These are phyloP conservation scores for Eumeta japonica DNA, from an alignment of 1,140 invertebrate species.

Conservation along the genomic window DNA sequence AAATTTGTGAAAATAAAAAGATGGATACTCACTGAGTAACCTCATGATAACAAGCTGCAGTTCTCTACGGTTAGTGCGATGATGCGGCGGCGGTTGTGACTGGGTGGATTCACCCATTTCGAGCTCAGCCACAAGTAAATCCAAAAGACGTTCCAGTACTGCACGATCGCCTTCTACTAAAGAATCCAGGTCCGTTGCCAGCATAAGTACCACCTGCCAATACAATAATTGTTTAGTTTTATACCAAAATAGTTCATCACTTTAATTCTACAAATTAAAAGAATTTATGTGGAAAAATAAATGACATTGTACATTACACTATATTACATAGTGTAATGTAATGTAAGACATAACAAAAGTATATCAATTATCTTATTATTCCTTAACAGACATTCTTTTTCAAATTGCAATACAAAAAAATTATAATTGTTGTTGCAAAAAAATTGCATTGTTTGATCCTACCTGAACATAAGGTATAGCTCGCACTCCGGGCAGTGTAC, in stretches of 20 bases:
- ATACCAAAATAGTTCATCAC: constrained; percentile 1
- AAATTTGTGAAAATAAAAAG: no score
- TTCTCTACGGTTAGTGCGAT: constrained; percentile 34
- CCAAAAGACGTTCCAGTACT: constrained; percentile 74
- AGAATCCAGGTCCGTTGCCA: constrained; percentile 86
- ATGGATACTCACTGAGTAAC: constrained; percentile 35
- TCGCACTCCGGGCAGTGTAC: constrained; percentile 67
- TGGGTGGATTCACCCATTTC: no score
- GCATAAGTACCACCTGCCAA: constrained; percentile 83
- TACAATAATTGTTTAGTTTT: no score
- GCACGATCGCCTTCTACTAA: constrained; percentile 76
- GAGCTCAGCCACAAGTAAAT: constrained; percentile 74
- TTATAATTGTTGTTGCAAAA: no score
- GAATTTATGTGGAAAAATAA: no score
- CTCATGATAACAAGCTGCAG: constrained; percentile 44
- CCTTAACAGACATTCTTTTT: no score
- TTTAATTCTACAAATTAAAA: constrained; percentile 2
- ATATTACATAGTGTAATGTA: no score
- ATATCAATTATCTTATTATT: no score
- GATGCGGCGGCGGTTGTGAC: constrained; percentile 23
- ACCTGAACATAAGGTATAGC: constrained; percentile 70
- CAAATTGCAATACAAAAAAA: no score
- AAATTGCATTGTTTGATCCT: constrained; percentile 1
- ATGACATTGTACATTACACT: no score
- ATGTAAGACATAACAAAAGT: no score